Evolutionary conservation across 2,113 vertebrate genomes (phyloP).

Genomic region (Furnarius figulus): DNA sequence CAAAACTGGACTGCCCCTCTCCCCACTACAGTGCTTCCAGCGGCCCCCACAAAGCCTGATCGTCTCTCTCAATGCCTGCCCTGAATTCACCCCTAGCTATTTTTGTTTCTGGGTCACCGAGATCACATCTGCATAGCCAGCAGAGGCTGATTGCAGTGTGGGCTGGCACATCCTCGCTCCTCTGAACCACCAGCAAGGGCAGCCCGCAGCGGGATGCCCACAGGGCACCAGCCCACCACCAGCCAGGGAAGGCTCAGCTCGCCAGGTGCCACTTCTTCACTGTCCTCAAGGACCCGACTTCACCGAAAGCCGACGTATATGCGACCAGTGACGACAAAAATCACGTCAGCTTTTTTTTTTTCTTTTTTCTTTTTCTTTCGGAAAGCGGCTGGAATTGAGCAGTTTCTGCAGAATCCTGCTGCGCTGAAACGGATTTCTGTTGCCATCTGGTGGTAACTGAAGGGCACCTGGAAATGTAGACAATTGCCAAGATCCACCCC

Average conservation of each 20-base stretch:
- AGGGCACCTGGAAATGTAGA: not conserved
- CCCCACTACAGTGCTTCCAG: rapidly evolving
- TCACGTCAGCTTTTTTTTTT: not conserved
- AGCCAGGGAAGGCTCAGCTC: not conserved
- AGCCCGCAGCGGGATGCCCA: not conserved
- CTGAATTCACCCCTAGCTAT: not conserved
- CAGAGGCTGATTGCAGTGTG: not conserved
- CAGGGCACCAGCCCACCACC: not conserved
- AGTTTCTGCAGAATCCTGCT: not conserved
- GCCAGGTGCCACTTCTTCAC: not conserved
- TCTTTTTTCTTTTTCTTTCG: too few relatives aligned
- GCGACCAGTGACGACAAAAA: not conserved
- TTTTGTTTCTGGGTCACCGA: constrained; percentile 8
- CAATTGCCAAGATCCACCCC: not conserved
- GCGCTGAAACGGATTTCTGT: not conserved
- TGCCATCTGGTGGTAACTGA: constrained; percentile 50
- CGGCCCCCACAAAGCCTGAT: not conserved
- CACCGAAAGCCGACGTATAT: not conserved
- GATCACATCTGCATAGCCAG: not conserved
- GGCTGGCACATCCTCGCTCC: not conserved
- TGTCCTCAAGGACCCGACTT: not conserved
- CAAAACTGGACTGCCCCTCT: not conserved
- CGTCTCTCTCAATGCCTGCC: not conserved
- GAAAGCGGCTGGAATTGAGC: not conserved
- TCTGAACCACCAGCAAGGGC: not conserved